These are phyloP conservation scores for Brachionus plicatilis DNA, from an alignment of 1,140 invertebrate genomes.

Conservation along the genomic window DNA sequence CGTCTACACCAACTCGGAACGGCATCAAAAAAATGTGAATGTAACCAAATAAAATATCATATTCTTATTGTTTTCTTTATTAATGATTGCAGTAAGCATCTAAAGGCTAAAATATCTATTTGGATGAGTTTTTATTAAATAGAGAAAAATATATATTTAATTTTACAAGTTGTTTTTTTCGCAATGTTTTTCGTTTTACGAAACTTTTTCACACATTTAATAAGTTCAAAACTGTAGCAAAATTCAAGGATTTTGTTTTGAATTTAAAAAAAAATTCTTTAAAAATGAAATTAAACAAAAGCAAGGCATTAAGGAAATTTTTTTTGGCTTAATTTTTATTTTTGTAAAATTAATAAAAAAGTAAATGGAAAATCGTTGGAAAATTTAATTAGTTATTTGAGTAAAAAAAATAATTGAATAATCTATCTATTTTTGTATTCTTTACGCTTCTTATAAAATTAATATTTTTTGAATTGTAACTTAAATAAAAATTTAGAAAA, in stretches of 20 bases:
- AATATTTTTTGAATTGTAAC: background rate
- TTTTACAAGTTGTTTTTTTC: background rate
- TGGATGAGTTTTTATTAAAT: background rate
- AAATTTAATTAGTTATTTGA: background rate
- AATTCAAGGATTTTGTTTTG: background rate
- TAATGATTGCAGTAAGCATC: background rate
- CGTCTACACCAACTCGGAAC: slow-evolving; percentile 28
- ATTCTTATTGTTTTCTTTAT: background rate
- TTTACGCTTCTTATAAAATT: background rate
- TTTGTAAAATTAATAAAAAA: background rate
- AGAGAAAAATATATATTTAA: background rate
- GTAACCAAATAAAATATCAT: background rate
- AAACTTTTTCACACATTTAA: background rate
- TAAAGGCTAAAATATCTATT: background rate
- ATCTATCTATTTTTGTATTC: background rate
- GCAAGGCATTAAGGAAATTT: background rate
- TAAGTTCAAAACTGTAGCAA: background rate
- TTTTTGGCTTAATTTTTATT: background rate
- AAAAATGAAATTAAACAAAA: background rate
- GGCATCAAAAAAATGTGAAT: slow-evolving; percentile 37
- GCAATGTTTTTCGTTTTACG: background rate
- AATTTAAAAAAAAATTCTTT: background rate
- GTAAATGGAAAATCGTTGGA: background rate
- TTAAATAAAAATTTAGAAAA: background rate
- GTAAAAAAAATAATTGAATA: background rate